Conservation (phyloP, 2,797 vertebrate species). For the Poecilia velifera region DNA sequence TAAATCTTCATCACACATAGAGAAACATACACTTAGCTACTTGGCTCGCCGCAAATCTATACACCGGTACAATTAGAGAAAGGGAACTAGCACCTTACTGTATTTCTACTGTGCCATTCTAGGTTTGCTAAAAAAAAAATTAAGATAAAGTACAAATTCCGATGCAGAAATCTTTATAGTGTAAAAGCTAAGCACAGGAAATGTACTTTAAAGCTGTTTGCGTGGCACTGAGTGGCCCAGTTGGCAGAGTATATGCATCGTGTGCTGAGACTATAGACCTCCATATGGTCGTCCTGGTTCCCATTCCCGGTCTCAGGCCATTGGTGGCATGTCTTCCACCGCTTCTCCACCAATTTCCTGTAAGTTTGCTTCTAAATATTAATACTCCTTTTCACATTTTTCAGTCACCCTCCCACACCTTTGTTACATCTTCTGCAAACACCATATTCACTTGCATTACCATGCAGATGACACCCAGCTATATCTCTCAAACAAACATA, state of each 20-base stretch:
- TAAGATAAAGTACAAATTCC: conserved; percentile 87
- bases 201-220: not conserved
- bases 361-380: not conserved
- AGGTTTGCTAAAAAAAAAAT: conserved; percentile 86
- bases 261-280: not conserved
- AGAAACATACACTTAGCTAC: conserved; percentile 21
- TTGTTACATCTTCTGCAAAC: no score
- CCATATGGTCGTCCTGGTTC: not conserved
- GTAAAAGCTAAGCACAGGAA: conserved; percentile 70
- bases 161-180: conserved; percentile 94
- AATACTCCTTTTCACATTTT: not conserved
- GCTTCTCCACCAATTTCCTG: not conserved
- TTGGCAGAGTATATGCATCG: not conserved
- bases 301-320: not conserved
- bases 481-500: no score
- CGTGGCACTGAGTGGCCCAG: not conserved
- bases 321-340: not conserved
- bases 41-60: conserved; percentile 85
- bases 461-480: no score
- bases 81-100: conserved; percentile 85
- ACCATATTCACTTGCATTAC: no score
- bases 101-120: conserved; percentile 94
- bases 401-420: not conserved
- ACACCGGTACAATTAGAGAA: conserved; percentile 92
- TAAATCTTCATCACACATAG: conserved; percentile 45